Evolutionary conservation across 23 tunicate genomes (phyloP), one percentile per base, ranked within the genome.

Genomic region (Styela clava): DNA sequence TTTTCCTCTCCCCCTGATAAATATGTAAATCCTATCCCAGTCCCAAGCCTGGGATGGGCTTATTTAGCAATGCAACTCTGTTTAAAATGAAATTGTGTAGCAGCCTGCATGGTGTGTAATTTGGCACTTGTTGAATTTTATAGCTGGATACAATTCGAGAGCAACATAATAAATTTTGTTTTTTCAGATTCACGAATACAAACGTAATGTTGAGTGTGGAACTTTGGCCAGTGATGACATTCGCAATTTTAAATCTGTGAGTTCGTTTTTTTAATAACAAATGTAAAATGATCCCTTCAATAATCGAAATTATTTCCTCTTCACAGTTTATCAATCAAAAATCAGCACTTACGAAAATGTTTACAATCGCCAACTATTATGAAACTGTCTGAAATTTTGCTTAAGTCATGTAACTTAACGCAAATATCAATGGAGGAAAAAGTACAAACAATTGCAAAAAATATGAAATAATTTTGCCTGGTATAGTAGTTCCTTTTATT

Each of bases 171-270:
- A n/a, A n/a, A 44, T 44, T 44, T 44, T 67, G 0, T 18, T 25
- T 29, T 22, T 67, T 16, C 24, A 67, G 71, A 0, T 67, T 67
- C 30, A 67, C n/a, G 16, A 67, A 29, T 29, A 67, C 30, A 22
- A 67, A 67, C 31, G 31, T 29, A 18, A 67, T 67, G 71, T 67
- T 67, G 31, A 67, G 71, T 24, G 16, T 67, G 16, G 71, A 67
- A 18, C 1, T 67, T 12, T 67, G 71, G 71, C 71, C 71, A 18
- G 2, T 67, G 31, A 67, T 67, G 71, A 67, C 71, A 29, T 18
- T 67, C 22, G 31, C 31, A 16, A 67, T 67, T 67, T 22, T 67
- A 22, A 27, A 67, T 67, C 31, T 67, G 71, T 67, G 31, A 67
- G 71, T 67, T 25, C 56, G 56, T 5, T 44, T 44, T 44, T 44